phyloP scores from a whole-genome alignment of 2,113 vertebrate genomes.

The Dissostichus mawsoni region DNA sequence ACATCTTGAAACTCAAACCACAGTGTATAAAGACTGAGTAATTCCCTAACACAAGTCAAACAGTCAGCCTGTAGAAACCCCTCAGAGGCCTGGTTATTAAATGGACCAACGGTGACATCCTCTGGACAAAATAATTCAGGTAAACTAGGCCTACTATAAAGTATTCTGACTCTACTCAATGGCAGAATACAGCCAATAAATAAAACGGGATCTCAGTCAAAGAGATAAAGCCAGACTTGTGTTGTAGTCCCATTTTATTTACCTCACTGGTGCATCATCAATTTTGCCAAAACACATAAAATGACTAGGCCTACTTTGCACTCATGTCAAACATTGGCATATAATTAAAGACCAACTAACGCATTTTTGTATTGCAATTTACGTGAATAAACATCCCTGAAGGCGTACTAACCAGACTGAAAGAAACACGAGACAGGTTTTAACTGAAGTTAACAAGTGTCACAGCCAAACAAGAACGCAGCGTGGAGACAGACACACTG shows the following conservation, averaged over 20 bases:
- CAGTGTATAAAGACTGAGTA: neutral
- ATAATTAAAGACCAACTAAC: constrained; percentile 59
- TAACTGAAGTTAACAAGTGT: constrained; percentile 60
- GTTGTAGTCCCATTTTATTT: constrained; percentile 18
- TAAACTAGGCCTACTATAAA: neutral
- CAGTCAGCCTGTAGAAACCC: neutral
- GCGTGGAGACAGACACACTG: constrained; percentile 16
- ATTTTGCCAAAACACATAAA: constrained; percentile 35
- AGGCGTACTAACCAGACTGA: constrained; percentile 56
- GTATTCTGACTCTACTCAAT: neutral
- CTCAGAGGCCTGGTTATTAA: neutral
- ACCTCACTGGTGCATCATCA: constrained; percentile 17
- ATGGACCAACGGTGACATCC: constrained; percentile 69
- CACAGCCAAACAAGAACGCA: constrained; percentile 35
- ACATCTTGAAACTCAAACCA: neutral
- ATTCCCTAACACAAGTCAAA: neutral
- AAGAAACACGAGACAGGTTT: constrained; percentile 42
- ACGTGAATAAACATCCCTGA: constrained; percentile 44
- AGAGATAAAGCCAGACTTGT: neutral
- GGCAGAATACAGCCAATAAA: neutral
- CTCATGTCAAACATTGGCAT: constrained; percentile 45
- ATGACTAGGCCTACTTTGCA: constrained; percentile 31
- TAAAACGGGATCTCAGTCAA: neutral
- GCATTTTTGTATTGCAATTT: constrained; percentile 33
- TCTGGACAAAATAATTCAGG: constrained; percentile 50